These are phyloP conservation scores for Melipona bicolor DNA, from an alignment of 2,888 invertebrate species.

Conservation along the genomic window DNA sequence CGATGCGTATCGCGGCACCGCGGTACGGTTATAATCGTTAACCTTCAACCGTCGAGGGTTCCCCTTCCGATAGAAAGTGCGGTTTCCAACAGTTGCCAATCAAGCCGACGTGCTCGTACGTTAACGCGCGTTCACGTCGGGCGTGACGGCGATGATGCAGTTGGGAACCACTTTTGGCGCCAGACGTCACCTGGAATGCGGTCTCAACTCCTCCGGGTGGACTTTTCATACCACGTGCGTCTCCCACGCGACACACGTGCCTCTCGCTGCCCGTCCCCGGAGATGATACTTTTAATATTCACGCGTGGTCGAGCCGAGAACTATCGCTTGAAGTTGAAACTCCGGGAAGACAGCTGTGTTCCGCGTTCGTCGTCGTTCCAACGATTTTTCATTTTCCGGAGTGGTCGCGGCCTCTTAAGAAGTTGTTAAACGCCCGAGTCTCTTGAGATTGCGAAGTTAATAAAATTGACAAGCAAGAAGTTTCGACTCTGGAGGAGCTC, in stretches of 20 bases:
- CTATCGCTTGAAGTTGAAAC: neutral
- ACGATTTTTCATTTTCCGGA: constrained; percentile 36
- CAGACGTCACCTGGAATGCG: constrained; percentile 80
- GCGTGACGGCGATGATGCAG: constrained; percentile 12
- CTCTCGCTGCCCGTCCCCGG: constrained; percentile 46
- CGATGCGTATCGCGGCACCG: neutral
- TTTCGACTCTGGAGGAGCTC: no score
- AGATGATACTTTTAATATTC: constrained; percentile 47
- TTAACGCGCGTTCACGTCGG: neutral
- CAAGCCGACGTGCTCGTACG: neutral
- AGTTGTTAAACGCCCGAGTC: no score
- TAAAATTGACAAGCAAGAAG: no score
- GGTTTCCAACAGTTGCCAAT: neutral
- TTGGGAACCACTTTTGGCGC: constrained; percentile 80
- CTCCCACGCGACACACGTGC: constrained; percentile 73
- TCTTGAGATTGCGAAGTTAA: neutral
- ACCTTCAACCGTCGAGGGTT: constrained; percentile 31
- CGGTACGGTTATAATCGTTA: constrained; percentile 9
- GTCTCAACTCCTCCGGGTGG: constrained; percentile 74
- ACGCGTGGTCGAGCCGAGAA: constrained; percentile 13
- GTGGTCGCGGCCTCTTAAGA: neutral
- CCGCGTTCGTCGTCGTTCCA: constrained; percentile 2
- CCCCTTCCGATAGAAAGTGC: constrained; percentile 25
- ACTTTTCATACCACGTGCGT: constrained; percentile 72
- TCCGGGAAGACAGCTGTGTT: neutral